Evolutionary conservation across 2,888 invertebrate genomes (phyloP).

Genomic region (Brachyptera putata): DNA sequence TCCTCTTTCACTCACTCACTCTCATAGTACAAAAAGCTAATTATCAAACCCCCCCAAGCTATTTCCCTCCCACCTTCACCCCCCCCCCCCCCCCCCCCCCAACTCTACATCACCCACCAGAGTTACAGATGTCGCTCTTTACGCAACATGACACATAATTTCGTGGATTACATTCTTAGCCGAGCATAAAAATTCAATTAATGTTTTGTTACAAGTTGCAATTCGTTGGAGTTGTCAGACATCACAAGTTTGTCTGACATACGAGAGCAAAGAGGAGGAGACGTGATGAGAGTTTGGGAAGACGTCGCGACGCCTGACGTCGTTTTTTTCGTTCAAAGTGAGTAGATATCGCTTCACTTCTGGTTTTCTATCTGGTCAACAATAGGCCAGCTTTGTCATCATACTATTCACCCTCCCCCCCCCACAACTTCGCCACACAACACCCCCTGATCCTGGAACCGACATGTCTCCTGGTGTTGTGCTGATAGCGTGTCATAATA

Average conservation of each 20-base stretch:
- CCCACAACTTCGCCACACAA: too few species aligned
- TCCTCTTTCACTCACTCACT: too few species aligned
- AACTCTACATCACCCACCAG: background rate
- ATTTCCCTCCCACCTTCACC: background rate
- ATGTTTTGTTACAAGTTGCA: slow-evolving; percentile 18
- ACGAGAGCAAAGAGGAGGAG: too few species aligned
- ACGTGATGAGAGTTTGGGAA: too few species aligned
- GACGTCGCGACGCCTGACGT: too few species aligned
- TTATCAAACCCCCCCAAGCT: slow-evolving; percentile 1
- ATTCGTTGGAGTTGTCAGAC: slow-evolving; percentile 13
- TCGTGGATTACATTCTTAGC: slow-evolving; percentile 20
- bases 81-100: background rate
- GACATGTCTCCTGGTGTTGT: too few species aligned
- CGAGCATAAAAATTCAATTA: slow-evolving; percentile 22
- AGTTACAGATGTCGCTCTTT: slow-evolving; percentile 15
- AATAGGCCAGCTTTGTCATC: background rate
- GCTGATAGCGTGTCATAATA: too few species aligned
- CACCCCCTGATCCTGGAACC: too few species aligned
- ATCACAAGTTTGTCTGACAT: too few species aligned
- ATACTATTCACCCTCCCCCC: background rate
- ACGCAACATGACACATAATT: slow-evolving; percentile 18
- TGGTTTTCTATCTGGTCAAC: background rate
- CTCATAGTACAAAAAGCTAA: slow-evolving; percentile 12
- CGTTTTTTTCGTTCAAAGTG: too few species aligned
- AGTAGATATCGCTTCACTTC: background rate